Evolutionary conservation across 2,797 vertebrate species (phyloP), one percentile per base, ranked within the genome.

Genomic region (Sebastes cheni): DNA sequence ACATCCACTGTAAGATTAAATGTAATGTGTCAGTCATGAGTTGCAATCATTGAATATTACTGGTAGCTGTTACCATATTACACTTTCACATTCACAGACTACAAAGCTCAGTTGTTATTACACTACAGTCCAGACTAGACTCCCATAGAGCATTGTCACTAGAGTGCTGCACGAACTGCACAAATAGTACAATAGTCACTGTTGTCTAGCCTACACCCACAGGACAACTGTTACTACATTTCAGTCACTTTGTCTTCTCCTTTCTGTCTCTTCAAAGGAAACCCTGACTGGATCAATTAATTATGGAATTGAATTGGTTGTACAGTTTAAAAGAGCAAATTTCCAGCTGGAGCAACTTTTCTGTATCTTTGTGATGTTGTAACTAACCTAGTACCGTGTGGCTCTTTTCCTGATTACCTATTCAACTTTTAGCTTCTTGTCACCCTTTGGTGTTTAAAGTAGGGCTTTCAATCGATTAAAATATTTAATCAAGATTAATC

Each of bases 181-280:
- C 69, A 82, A 80, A 75, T 39, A 77, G 67, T 32, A 87, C 79
- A 85, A 81, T 74, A 71, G 85, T 86, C 70, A 68, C 32, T 85
- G 77, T 65, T 74, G 83, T 88, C 84, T 83, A 67, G 62, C 59
- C 59, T 65, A 75, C 89, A 85, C 85, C 86, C 85, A 91, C 90
- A 77, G 77, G 78, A 86, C 82, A 85, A 85, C 87, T 86, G 82
- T 73, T 83, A 69, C 36, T 76, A 83, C 72, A 78, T 81, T 79
- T 75, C 55, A 77, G 42, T 85, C 67, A 64, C 36, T 82, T 25
- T 60, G 29, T 74, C 62, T 60, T 42, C 23, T 80, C 14, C 64
- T 79, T 62, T 73, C 66, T 74, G 39, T 23, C 67, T 73, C 72
- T 72, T 83, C 27, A 67, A 66, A 77, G 42, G 61, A 75, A 81